Evolutionary conservation across 2,888 invertebrate genomes (phyloP).

Genomic region (Cosmia pyralina): DNA sequence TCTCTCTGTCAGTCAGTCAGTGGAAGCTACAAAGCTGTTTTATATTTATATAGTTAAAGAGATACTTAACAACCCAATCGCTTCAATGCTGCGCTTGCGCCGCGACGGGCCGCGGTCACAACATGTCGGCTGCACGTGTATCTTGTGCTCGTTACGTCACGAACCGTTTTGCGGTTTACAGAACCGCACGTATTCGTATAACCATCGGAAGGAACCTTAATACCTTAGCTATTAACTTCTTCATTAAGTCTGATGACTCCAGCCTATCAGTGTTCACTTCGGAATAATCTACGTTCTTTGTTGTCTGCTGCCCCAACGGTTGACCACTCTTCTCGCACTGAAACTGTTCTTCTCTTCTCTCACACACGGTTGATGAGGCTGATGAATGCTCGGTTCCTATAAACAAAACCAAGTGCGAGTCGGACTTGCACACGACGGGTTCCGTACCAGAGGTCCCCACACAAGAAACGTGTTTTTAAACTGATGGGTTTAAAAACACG

Average conservation of each 20-base stretch:
- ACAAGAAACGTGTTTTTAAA: too few species aligned
- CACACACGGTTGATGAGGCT: not conserved
- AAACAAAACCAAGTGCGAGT: too few species aligned
- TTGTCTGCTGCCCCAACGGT: too few species aligned
- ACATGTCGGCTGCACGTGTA: constrained; percentile 39
- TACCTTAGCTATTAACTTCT: constrained; percentile 17
- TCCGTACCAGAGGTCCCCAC: too few species aligned
- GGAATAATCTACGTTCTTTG: too few species aligned
- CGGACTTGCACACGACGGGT: too few species aligned
- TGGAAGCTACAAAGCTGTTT: not conserved
- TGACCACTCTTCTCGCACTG: too few species aligned
- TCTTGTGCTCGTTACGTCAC: constrained; percentile 43
- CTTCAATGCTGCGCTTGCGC: constrained; percentile 13
- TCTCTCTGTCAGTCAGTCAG: not conserved
- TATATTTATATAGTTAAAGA: not conserved
- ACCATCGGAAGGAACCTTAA: constrained; percentile 25
- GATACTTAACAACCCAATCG: not conserved
- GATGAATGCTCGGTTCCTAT: not conserved
- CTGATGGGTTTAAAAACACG: too few species aligned
- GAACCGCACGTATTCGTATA: constrained; percentile 16
- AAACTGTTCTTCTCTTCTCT: not conserved
- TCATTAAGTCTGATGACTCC: constrained; percentile 1
- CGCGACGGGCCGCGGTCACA: not conserved
- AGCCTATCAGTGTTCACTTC: not conserved
- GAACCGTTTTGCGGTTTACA: constrained; percentile 26